Evolutionary conservation across 1,140 invertebrate genomes (phyloP).

Genomic region (Drosophila dunni): DNA sequence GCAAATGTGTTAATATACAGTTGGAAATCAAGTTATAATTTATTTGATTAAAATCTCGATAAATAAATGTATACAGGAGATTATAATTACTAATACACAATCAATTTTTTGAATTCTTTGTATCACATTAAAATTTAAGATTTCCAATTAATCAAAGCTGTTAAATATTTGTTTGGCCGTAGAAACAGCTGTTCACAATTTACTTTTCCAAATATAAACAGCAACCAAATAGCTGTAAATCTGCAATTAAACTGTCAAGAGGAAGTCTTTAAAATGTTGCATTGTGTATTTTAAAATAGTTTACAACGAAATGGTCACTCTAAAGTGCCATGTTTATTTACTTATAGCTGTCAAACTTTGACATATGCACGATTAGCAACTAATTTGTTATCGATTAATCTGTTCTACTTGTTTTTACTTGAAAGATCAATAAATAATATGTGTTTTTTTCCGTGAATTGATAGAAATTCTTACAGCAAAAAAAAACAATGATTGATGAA

Average conservation of each 20-base stretch:
- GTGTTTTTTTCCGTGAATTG: background rate
- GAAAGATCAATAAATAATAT: background rate
- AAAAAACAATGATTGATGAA: constrained; percentile 3
- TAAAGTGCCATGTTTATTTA: constrained; percentile 2
- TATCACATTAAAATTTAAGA: background rate
- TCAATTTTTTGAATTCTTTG: background rate
- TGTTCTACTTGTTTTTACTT: background rate
- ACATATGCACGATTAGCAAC: background rate
- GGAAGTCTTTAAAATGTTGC: background rate
- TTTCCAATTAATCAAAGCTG: constrained; percentile 9
- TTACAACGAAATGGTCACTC: background rate
- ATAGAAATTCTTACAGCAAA: background rate
- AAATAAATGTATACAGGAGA: constrained; percentile 3
- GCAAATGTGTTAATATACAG: constrained; percentile 37
- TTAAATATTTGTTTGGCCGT: constrained; percentile 1
- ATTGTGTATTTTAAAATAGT: background rate
- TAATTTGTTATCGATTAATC: constrained; percentile 11
- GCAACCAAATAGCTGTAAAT: background rate
- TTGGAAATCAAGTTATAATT: constrained; percentile 28
- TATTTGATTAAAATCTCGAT: constrained; percentile 20
- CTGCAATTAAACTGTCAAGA: background rate
- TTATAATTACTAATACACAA: too few relatives aligned
- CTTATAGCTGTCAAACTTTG: background rate
- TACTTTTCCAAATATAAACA: constrained; percentile 4
- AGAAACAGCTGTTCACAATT: constrained; percentile 14